Conservation (phyloP, 1,140 invertebrate genomes). For the Heliothis subflexa region DNA sequence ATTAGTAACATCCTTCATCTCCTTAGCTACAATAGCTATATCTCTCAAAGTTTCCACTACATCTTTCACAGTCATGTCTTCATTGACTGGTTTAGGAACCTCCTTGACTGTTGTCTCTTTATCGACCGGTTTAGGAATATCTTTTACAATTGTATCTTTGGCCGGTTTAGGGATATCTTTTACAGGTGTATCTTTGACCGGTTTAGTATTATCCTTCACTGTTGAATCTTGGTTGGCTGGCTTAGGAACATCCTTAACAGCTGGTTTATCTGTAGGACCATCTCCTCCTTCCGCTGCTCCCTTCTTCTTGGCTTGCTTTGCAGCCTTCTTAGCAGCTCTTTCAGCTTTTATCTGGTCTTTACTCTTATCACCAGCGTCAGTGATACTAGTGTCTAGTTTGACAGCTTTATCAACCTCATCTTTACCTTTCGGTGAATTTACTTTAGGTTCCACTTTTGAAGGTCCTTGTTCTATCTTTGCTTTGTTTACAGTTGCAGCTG, state of each 20-base stretch:
- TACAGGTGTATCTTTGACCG: background rate
- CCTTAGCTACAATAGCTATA: slow-evolving; percentile 73
- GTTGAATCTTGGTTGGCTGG: slow-evolving; percentile 6
- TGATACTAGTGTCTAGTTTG: slow-evolving; percentile 40
- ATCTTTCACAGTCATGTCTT: slow-evolving; percentile 67
- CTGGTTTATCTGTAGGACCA: background rate
- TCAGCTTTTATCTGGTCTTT: slow-evolving; percentile 88
- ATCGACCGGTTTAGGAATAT: no score
- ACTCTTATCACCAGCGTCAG: slow-evolving; percentile 27
- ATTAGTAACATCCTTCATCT: slow-evolving; percentile 69
- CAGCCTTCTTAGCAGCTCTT: slow-evolving; percentile 89
- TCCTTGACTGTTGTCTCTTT: background rate
- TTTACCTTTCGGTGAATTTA: slow-evolving; percentile 60
- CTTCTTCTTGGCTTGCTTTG: slow-evolving; percentile 88
- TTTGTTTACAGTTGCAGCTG: slow-evolving; percentile 45
- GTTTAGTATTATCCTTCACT: slow-evolving; percentile 21
- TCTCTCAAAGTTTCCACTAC: slow-evolving; percentile 75
- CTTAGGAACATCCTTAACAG: slow-evolving; percentile 23
- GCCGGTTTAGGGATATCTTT: slow-evolving; percentile 35
- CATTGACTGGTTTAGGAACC: slow-evolving; percentile 30
- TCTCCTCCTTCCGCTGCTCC: slow-evolving; percentile 41
- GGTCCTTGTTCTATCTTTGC: slow-evolving; percentile 38
- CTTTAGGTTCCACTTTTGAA: slow-evolving; percentile 42
- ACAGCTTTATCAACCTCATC: slow-evolving; percentile 73
- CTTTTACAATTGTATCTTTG: background rate